Conservation (phyloP, 2,113 vertebrate genomes). For the Perognathus longimembris region DNA sequence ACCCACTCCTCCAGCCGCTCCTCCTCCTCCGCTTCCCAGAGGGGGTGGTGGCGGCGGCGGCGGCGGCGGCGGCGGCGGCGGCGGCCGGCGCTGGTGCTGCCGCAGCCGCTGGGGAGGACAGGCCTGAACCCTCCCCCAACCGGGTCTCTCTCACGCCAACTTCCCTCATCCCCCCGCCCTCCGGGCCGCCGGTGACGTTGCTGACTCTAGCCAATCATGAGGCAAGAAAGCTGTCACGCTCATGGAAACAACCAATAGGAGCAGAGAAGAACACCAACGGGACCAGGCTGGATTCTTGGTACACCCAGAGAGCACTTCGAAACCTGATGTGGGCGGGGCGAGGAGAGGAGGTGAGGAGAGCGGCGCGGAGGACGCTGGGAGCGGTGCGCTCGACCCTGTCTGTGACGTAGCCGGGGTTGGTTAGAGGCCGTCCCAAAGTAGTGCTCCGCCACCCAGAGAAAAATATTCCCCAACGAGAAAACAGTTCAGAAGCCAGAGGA, state of each 20-base stretch:
- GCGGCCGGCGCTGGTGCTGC: slow-evolving; percentile 54
- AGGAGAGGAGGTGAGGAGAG: accelerated
- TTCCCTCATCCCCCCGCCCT: slow-evolving; percentile 50
- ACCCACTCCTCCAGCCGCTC: slow-evolving; percentile 68
- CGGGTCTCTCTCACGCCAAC: slow-evolving; percentile 39
- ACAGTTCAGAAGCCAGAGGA: neutral
- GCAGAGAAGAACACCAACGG: neutral
- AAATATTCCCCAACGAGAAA: neutral
- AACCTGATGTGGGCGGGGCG: slow-evolving; percentile 62
- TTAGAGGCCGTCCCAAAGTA: accelerated
- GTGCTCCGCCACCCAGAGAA: neutral
- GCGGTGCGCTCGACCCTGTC: neutral
- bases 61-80: slow-evolving; percentile 53
- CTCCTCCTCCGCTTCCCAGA: slow-evolving; percentile 70
- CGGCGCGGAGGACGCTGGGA: neutral
- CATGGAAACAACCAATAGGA: slow-evolving; percentile 38
- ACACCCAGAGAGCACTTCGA: slow-evolving; percentile 59
- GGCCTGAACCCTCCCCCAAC: slow-evolving; percentile 52
- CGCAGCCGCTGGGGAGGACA: neutral
- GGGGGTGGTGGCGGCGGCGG: too few species aligned
- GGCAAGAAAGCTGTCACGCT: slow-evolving; percentile 37
- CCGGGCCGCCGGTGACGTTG: slow-evolving; percentile 44
- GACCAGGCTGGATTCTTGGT: neutral
- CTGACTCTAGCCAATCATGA: slow-evolving; percentile 59
- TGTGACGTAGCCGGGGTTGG: slow-evolving; percentile 9